Evolutionary conservation across 2,113 vertebrate genomes (phyloP).

Genomic region (Aspiorhynchus laticeps): DNA sequence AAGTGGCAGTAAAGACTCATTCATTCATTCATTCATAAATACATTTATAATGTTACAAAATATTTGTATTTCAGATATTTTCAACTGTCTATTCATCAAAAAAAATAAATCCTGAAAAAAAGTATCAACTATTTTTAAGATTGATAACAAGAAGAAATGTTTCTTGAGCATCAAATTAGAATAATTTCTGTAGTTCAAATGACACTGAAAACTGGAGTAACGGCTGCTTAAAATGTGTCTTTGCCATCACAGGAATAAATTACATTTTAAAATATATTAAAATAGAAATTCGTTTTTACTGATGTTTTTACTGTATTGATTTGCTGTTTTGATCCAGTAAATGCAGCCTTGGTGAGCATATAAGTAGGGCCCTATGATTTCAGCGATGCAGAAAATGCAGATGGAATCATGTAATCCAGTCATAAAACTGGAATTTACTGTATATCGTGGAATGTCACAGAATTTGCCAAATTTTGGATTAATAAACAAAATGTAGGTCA

Average conservation of each 20-base stretch:
- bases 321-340: neutral
- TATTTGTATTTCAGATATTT: too few species aligned
- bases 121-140: neutral
- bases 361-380: too few species aligned
- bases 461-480: too few species aligned
- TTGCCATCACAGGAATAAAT: neutral
- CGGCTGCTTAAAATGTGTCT: neutral
- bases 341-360: neutral
- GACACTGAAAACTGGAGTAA: neutral
- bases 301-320: neutral
- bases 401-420: too few species aligned
- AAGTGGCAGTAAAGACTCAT: neutral
- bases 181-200: neutral
- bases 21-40: too few species aligned
- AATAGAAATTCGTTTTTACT: neutral
- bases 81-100: neutral
- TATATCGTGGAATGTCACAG: too few species aligned
- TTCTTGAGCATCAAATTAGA: neutral
- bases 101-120: neutral
- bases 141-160: neutral
- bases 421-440: too few species aligned
- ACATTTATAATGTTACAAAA: neutral
- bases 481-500: too few species aligned
- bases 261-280: too few species aligned
- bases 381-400: too few species aligned